Evolutionary conservation across 2,113 vertebrate genomes (phyloP).

Genomic region (Copsychus sechellarum): DNA sequence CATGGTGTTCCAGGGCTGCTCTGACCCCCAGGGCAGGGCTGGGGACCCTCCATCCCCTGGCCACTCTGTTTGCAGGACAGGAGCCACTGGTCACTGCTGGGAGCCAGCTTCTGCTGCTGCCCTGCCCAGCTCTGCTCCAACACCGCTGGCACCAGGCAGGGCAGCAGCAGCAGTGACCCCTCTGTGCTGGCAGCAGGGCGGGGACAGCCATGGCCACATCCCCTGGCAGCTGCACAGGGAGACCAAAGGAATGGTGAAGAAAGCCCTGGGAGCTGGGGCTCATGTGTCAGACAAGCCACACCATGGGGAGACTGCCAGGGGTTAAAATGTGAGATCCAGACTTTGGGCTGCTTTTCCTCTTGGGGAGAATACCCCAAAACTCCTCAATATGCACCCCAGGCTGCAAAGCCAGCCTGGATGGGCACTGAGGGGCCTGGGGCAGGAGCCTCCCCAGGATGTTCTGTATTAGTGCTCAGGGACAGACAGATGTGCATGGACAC

Average conservation of each 20-base stretch:
- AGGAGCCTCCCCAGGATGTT: not conserved
- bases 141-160: not conserved
- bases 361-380: not conserved
- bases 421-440: not conserved
- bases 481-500: accelerated
- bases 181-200: not conserved
- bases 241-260: not conserved
- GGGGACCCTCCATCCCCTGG: not conserved
- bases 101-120: no score
- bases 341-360: not conserved
- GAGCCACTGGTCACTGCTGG: not conserved
- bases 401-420: not conserved
- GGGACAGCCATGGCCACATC: accelerated
- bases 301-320: accelerated
- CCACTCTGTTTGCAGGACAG: not conserved
- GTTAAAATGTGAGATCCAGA: not conserved
- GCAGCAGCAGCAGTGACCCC: not conserved
- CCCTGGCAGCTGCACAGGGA: not conserved
- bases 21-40: not conserved
- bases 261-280: accelerated
- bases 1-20: not conserved
- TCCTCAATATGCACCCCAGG: not conserved
- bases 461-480: accelerated
- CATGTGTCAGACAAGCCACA: accelerated
- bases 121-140: not conserved